These are phyloP conservation scores for Machaerirhynchus nigripectus DNA, from an alignment of 2,113 vertebrate genomes.

Conservation along the genomic window DNA sequence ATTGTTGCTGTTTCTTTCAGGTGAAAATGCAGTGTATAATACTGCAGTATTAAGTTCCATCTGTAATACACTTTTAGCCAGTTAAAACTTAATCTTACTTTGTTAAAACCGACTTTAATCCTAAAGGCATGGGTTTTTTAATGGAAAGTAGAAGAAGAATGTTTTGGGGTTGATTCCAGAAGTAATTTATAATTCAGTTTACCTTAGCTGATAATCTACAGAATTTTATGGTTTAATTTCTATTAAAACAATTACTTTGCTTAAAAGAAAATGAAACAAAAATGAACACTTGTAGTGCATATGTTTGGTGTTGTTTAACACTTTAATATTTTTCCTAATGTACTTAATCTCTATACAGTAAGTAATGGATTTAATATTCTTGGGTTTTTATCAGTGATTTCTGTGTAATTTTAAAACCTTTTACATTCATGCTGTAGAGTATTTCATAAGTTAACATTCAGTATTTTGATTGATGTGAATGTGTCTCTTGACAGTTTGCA, in stretches of 20 bases:
- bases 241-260: background rate
- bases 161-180: background rate
- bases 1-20: background rate
- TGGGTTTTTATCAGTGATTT: background rate
- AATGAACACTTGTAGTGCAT: background rate
- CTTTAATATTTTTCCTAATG: background rate
- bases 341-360: background rate
- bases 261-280: background rate
- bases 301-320: background rate
- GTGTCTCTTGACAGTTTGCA: constrained; percentile 84
- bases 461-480: background rate
- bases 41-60: background rate
- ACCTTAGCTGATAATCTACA: background rate
- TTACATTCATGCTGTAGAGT: background rate
- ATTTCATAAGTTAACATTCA: background rate
- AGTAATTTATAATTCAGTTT: background rate
- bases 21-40: background rate
- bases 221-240: background rate
- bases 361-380: background rate
- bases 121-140: background rate
- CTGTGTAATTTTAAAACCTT: background rate
- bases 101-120: background rate
- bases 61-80: background rate
- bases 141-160: background rate
- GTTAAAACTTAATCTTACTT: background rate